Evolutionary conservation across 2,797 vertebrate species (phyloP).

Genomic region (Toxotes lorentzi): DNA sequence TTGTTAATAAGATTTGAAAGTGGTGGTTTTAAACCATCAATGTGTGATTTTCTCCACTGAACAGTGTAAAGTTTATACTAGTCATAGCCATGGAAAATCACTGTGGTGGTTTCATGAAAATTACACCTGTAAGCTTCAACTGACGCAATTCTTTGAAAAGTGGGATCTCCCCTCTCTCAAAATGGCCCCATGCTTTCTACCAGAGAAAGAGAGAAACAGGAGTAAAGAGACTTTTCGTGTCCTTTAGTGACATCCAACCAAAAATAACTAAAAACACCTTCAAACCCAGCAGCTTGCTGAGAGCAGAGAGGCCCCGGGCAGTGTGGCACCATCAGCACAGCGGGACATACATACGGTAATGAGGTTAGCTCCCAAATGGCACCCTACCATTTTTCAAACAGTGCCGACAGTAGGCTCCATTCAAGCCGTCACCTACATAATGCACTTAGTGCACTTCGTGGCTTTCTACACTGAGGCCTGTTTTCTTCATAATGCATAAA

Average conservation of each 20-base stretch:
- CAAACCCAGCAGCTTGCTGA: slow-evolving; percentile 27
- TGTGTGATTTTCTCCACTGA: background rate
- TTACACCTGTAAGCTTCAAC: background rate
- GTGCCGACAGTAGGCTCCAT: slow-evolving; percentile 20
- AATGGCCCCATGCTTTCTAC: slow-evolving; percentile 3
- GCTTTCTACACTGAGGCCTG: slow-evolving; percentile 22
- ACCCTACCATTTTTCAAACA: slow-evolving; percentile 29
- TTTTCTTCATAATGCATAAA: slow-evolving; percentile 56
- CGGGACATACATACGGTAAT: slow-evolving; percentile 63
- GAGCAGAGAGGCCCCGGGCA: slow-evolving; percentile 44
- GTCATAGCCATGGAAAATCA: background rate
- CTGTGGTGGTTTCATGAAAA: background rate
- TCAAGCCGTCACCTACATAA: slow-evolving; percentile 49
- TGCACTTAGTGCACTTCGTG: slow-evolving; percentile 29
- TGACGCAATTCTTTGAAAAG: slow-evolving; percentile 4
- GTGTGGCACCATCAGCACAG: slow-evolving; percentile 37
- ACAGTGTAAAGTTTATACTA: background rate
- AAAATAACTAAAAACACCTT: slow-evolving; percentile 66
- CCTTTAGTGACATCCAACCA: slow-evolving; percentile 54
- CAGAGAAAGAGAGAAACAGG: slow-evolving; percentile 9
- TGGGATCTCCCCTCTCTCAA: background rate
- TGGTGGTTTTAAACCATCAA: slow-evolving; percentile 14
- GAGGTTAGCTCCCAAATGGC: slow-evolving; percentile 58
- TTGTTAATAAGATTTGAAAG: slow-evolving; percentile 15
- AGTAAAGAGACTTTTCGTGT: slow-evolving; percentile 30